phyloP scores from a whole-genome alignment of 2,113 vertebrate species.

The Dinomys branickii region DNA sequence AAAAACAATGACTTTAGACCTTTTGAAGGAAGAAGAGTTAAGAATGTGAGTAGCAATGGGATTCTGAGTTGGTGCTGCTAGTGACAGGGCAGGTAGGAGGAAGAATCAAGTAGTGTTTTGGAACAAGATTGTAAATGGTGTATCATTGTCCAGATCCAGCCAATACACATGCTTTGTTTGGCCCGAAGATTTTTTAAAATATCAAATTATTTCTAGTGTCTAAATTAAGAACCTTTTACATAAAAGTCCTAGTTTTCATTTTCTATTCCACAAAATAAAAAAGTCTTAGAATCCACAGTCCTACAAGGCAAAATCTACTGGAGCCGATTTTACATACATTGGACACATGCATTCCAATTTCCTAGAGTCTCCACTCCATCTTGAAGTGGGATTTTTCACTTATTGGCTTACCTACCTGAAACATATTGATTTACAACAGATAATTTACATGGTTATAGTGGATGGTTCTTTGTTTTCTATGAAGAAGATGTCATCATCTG shows the following conservation, averaged over 20 bases:
- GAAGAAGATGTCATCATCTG: conserved; percentile 30
- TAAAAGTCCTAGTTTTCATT: conserved; percentile 33
- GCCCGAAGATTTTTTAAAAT: conserved; percentile 7
- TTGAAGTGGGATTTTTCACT: not conserved
- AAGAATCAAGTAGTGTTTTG: conserved; percentile 54
- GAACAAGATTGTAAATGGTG: conserved; percentile 38
- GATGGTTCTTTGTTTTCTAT: conserved; percentile 27
- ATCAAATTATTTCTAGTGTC: conserved; percentile 28
- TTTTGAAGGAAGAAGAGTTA: conserved; percentile 8
- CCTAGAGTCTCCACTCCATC: not conserved
- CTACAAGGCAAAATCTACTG: conserved; percentile 6
- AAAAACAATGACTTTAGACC: not conserved
- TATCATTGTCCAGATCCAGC: not conserved
- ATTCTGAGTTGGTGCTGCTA: conserved; percentile 30
- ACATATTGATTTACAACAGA: not conserved
- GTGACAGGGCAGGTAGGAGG: not conserved
- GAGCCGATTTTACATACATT: not conserved
- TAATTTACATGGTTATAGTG: not conserved
- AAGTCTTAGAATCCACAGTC: not conserved
- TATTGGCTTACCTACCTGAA: conserved; percentile 19
- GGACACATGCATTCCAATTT: not conserved
- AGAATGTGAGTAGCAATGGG: not conserved
- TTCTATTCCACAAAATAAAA: not conserved
- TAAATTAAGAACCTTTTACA: conserved; percentile 38
- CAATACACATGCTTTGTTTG: conserved; percentile 28